Base-by-base conservation (phyloP, 2,888 invertebrate genomes). In the Physocephala rufipes region DNA sequence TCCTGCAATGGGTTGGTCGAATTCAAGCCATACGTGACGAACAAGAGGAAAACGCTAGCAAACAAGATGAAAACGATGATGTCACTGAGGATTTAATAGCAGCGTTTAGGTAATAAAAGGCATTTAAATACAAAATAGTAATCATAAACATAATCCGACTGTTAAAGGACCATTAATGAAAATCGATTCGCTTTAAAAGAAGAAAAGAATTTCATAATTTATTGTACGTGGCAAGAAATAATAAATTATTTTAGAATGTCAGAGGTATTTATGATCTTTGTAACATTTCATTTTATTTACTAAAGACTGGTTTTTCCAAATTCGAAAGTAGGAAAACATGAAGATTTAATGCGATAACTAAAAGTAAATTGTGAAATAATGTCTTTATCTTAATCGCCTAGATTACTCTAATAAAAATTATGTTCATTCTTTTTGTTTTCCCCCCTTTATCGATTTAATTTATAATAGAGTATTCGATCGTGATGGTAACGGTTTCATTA, bases 401-500 rank as follows among this genome's bases (percentile, higher is more conserved):
- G 36, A 36, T 4, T 9, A 7, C 9, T 36, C 9, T 36, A 36
- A 36, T 36, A 36, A 36, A 36, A 36, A 36, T 9, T 36, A 9
- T 36, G 4, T 36, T 36, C 36, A 7, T 36, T 36, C 9, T 9
- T 36, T 36, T 36, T 36, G 36, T 36, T 36, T 36, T 36, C 36
- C 9, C 9, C 9, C 9, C 36, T 36, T 36, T 36, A 19, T 5
- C 19, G 43, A 9, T n/a, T 30, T 19, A 1, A n/a, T 71, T 71
- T 70, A 59, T 67, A 43, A n/a, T 73, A 90, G 93, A 84, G 95
- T 94, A 68, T 95, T 96, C 84, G 95, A 96, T 87, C 91, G 94
- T 72, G 95, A 96, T 83, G 91, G 93, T 81, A 95, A 96, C 85
- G 96, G 96, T 45, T 96, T 92, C 86, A 95, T 96, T 84, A 94